These are phyloP conservation scores for Saguinus imperator DNA, from an alignment of 2,113 vertebrate species.

Conservation along the genomic window DNA sequence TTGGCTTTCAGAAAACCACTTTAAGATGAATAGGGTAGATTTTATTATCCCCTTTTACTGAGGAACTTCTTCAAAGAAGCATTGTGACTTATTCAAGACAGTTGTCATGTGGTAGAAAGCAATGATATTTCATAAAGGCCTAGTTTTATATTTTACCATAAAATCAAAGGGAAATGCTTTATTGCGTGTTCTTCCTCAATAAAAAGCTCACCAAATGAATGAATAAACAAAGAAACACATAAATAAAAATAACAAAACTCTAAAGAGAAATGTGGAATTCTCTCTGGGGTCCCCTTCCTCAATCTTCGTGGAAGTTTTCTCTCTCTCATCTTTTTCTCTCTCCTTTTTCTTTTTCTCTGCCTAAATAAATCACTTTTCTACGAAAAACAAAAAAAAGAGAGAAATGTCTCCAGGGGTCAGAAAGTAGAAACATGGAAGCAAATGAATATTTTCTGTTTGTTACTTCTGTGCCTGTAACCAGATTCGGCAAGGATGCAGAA, in stretches of 20 bases:
- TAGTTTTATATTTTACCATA: constrained; percentile 14
- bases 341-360: too few relatives aligned
- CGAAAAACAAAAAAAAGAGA: not conserved
- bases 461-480: not conserved
- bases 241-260: not conserved
- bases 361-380: too few relatives aligned
- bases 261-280: not conserved
- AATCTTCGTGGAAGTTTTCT: too few relatives aligned
- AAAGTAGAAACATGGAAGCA: not conserved
- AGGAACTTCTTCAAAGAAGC: not conserved
- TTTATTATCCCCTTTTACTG: not conserved
- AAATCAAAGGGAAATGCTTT: not conserved
- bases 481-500: not conserved
- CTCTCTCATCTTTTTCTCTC: too few relatives aligned
- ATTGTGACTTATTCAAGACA: not conserved
- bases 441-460: not conserved
- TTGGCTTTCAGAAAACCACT: constrained; percentile 7
- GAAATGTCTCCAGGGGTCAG: not conserved
- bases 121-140: not conserved
- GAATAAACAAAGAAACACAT: not conserved
- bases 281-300: too few relatives aligned
- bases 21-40: not conserved
- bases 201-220: not conserved
- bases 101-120: not conserved
- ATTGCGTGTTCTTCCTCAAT: not conserved